Percentiles rank a stretch among this genome's conserved stretches.
phyloP scores from a whole-genome alignment of 64 coral and sea anemone genomes.

The Anthopleura sola region DNA sequence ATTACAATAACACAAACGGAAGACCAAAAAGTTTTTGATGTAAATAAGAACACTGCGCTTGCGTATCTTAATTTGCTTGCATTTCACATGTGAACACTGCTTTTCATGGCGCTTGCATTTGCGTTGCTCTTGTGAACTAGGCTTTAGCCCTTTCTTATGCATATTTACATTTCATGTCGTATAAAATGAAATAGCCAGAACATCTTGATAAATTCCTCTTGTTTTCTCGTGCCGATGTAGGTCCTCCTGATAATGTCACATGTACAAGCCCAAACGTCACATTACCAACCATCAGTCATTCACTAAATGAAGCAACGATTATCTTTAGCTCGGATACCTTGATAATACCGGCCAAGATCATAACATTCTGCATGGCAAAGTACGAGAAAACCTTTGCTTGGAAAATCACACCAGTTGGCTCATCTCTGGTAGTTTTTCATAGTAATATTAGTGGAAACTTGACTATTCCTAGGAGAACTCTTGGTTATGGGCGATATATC shows the following conservation, averaged over 20 bases:
- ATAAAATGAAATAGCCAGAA: too few species aligned
- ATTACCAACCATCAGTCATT: not conserved
- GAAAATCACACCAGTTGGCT: not conserved
- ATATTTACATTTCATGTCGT: too few species aligned
- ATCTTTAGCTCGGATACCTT: not conserved
- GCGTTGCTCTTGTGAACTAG: not conserved
- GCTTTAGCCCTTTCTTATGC: too few species aligned
- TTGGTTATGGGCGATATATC: constrained; percentile 24
- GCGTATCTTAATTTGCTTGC: too few species aligned
- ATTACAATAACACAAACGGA: too few species aligned
- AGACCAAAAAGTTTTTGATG: too few species aligned
- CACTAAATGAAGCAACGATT: not conserved
- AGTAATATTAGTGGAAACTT: not conserved
- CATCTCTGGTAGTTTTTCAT: not conserved
- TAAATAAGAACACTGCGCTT: too few species aligned
- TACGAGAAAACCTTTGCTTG: not conserved
- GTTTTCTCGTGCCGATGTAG: too few species aligned
- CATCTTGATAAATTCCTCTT: too few species aligned
- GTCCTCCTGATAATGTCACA: not conserved
- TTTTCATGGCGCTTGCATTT: too few species aligned
- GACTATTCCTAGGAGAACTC: not conserved
- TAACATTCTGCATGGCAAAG: not conserved
- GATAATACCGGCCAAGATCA: not conserved
- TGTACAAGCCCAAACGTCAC: constrained; percentile 2
- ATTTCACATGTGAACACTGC: too few species aligned